These are phyloP conservation scores for Hermatobates lingyangjiaoensis DNA, from an alignment of 1,140 invertebrate genomes.

Conservation along the genomic window DNA sequence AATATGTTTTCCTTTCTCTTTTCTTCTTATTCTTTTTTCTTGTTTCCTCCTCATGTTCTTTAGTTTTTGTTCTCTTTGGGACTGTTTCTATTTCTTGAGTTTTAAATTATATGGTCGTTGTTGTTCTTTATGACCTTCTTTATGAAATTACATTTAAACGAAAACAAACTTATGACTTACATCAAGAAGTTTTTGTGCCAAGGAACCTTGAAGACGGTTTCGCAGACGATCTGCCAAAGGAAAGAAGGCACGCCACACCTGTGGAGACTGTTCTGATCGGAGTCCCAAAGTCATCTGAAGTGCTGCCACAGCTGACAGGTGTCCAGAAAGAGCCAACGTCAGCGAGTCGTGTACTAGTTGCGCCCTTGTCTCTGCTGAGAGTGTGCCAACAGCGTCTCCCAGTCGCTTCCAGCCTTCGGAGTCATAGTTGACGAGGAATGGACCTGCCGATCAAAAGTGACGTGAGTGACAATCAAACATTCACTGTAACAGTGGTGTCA, in stretches of 20 bases:
- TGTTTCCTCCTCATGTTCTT: no score
- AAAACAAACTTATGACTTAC: conserved; percentile 8
- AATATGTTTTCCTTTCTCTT: no score
- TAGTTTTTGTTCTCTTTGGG: no score
- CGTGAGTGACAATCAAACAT: no score
- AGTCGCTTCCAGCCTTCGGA: conserved; percentile 55
- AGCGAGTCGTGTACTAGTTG: conserved; percentile 58
- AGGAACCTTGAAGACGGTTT: conserved; percentile 40
- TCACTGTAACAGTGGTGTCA: no score
- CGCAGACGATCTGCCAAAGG: conserved; percentile 51
- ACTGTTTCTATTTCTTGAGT: no score
- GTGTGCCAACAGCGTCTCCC: conserved; percentile 29
- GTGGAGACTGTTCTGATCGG: conserved; percentile 41
- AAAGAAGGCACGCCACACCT: conserved; percentile 37
- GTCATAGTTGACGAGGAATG: conserved; percentile 69
- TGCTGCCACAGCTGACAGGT: conserved; percentile 44
- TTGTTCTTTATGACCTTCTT: no score
- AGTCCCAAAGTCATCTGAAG: conserved; percentile 44
- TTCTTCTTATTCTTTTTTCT: no score
- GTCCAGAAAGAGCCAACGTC: conserved; percentile 58
- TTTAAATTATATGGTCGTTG: no score
- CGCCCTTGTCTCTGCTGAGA: conserved; percentile 44
- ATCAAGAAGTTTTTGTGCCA: conserved; percentile 12
- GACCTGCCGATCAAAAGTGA: no score
- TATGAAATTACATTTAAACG: no score